These are phyloP conservation scores for Enteromius thamalakanensis DNA, from an alignment of 2,797 vertebrate genomes.

Conservation along the genomic window DNA sequence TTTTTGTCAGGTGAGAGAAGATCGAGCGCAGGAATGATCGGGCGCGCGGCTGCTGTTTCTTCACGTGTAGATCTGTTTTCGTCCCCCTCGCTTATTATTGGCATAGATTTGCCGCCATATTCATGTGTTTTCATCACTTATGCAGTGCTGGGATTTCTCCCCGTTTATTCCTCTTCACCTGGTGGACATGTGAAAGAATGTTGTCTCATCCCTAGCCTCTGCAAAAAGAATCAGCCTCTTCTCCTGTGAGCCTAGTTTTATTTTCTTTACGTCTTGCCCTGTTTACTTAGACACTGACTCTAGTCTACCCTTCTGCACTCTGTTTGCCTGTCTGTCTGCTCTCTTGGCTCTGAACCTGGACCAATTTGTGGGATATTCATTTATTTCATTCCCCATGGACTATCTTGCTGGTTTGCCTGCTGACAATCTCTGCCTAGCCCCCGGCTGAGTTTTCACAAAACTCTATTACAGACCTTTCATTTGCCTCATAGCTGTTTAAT, in stretches of 20 bases:
- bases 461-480: background rate
- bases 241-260: background rate
- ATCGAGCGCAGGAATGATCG: too few relatives aligned
- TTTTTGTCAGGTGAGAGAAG: too few relatives aligned
- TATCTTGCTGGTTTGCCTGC: background rate
- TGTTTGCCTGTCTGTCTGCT: background rate
- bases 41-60: too few relatives aligned
- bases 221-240: background rate
- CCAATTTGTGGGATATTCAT: background rate
- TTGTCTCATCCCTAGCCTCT: background rate
- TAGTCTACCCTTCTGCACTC: background rate
- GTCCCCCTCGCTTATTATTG: too few relatives aligned
- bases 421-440: background rate
- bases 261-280: background rate
- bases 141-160: background rate
- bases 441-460: background rate
- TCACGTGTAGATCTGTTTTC: too few relatives aligned
- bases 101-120: background rate
- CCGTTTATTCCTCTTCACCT: background rate
- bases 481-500: background rate
- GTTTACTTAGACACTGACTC: too few relatives aligned
- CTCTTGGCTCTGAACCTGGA: background rate
- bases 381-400: background rate
- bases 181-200: background rate
- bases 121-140: background rate